phyloP scores from a whole-genome alignment of 2,113 vertebrate species.

The Paratilapia polleni region DNA sequence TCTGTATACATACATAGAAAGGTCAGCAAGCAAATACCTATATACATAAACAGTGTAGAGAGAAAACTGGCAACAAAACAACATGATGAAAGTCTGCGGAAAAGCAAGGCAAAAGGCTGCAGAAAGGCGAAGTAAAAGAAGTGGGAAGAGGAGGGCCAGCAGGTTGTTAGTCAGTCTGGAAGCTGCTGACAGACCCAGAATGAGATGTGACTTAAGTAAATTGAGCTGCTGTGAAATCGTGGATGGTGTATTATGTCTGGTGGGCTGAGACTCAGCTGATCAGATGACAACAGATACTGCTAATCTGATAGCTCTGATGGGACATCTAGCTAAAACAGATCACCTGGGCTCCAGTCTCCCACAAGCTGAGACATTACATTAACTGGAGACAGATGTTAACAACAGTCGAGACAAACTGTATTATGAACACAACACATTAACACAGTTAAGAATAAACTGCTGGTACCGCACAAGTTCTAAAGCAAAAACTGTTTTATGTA shows the following conservation, averaged over 20 bases:
- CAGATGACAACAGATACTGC: constrained; percentile 58
- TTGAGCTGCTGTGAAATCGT: constrained; percentile 58
- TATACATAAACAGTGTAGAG: not conserved
- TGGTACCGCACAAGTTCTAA: not conserved
- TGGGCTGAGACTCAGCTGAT: constrained; percentile 49
- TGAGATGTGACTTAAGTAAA: constrained; percentile 69
- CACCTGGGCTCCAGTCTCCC: constrained; percentile 38
- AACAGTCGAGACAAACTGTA: not conserved
- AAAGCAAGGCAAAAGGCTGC: constrained; percentile 2
- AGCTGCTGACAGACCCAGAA: constrained; percentile 58
- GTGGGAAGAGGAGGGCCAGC: constrained; percentile 2
- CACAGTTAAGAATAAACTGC: not conserved
- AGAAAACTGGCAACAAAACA: constrained; percentile 2
- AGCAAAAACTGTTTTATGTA: not conserved
- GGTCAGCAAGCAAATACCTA: constrained; percentile 7
- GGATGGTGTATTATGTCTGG: constrained; percentile 63
- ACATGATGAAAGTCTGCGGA: not conserved
- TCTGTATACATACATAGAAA: not conserved
- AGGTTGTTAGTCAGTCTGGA: constrained; percentile 45
- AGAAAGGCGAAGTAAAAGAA: constrained; percentile 35
- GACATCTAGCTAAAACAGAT: constrained; percentile 63
- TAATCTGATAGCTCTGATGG: constrained; percentile 46
- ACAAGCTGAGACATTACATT: constrained; percentile 30
- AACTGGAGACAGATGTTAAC: not conserved
- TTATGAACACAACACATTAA: not conserved